phyloP scores from a whole-genome alignment of 2,797 vertebrate genomes.

The Oreonectes daqikongensis region DNA sequence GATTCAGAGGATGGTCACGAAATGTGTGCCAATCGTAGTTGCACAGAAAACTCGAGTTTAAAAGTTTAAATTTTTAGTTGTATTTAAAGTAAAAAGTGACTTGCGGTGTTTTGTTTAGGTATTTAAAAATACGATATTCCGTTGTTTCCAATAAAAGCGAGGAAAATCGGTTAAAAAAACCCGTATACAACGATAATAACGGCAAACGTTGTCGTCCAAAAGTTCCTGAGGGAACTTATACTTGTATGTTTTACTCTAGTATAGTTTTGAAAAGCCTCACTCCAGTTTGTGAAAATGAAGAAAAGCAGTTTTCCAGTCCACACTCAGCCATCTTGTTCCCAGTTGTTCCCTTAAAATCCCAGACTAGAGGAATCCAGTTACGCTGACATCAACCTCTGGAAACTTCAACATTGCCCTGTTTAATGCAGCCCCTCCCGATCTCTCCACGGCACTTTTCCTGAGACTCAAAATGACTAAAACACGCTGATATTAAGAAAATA shows the following conservation, averaged over 20 bases:
- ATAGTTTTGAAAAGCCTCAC: background rate
- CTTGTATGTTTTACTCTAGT: background rate
- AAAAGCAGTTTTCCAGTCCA: slow-evolving; percentile 58
- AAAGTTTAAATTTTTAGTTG: background rate
- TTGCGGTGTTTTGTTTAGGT: background rate
- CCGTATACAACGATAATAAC: background rate
- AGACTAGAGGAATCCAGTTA: slow-evolving; percentile 70
- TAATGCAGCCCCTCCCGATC: slow-evolving; percentile 30
- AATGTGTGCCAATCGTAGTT: background rate
- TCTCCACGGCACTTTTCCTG: background rate
- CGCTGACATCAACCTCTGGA: slow-evolving; percentile 63
- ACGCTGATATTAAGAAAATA: background rate
- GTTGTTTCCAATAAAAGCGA: background rate
- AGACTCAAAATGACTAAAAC: background rate
- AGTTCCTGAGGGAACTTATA: background rate
- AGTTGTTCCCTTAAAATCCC: slow-evolving; percentile 62
- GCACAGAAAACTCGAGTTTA: background rate
- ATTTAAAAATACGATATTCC: background rate
- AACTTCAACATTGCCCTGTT: slow-evolving; percentile 41
- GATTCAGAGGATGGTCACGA: background rate
- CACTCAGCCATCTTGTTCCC: slow-evolving; percentile 83
- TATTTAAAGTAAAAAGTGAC: background rate
- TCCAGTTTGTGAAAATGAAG: slow-evolving; percentile 55
- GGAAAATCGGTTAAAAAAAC: background rate
- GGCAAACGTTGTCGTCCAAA: background rate